A percentile compares a stretch with the other conserved stretches of the same genome.
phyloP scores from a whole-genome alignment of 2,888 invertebrate species.

The Agriopis marginaria region DNA sequence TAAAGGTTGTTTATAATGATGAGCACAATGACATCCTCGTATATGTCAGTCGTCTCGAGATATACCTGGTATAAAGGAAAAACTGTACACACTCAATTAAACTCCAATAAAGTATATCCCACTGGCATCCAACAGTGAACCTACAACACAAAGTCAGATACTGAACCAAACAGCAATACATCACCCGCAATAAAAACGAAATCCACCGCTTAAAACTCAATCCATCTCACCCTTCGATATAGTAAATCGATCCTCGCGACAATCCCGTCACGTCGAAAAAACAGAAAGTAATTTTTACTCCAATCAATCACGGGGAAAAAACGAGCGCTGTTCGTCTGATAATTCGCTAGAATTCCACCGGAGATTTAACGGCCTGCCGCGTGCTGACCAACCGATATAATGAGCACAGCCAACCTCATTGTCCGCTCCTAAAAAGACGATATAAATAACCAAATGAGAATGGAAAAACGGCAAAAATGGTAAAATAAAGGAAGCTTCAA shows the following conservation, averaged over 20 bases:
- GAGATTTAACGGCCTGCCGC: conserved; percentile 81
- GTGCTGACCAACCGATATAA: conserved; percentile 82
- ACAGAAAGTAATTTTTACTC: conserved; percentile 82
- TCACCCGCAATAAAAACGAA: conserved; percentile 36
- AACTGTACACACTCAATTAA: conserved; percentile 7
- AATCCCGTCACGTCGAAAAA: conserved; percentile 59
- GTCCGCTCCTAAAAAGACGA: conserved; percentile 78
- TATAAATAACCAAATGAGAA: conserved; percentile 86
- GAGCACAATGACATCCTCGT: too few species aligned
- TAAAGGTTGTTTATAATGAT: too few species aligned
- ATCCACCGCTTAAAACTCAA: conserved; percentile 58
- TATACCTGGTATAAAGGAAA: neutral
- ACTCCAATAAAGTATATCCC: conserved; percentile 15
- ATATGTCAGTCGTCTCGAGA: too few species aligned
- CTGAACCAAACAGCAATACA: conserved; percentile 31
- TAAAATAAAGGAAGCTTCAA: conserved; percentile 82
- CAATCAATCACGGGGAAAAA: conserved; percentile 84
- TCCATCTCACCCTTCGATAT: conserved; percentile 52
- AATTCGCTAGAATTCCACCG: conserved; percentile 84
- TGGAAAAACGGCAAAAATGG: conserved; percentile 84
- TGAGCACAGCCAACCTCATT: conserved; percentile 71
- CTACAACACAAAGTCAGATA: conserved; percentile 22
- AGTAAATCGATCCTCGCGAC: conserved; percentile 61
- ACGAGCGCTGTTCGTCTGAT: conserved; percentile 75
- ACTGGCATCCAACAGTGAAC: neutral